Evolutionary conservation across 2,113 vertebrate genomes (phyloP).

Genomic region (Nothoprocta perdicaria): DNA sequence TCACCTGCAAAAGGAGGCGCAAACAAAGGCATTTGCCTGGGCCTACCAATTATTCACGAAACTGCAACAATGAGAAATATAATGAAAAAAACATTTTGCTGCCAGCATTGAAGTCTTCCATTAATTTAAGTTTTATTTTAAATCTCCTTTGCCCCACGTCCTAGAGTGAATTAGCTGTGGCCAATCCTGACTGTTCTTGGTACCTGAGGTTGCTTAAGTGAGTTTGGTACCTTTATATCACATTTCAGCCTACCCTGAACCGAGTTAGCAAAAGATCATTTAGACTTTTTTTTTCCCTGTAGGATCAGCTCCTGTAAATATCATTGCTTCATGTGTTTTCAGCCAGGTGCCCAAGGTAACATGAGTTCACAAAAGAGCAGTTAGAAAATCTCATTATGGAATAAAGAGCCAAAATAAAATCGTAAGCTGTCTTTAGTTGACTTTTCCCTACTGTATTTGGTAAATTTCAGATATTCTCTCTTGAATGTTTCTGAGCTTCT

Average conservation of each 20-base stretch:
- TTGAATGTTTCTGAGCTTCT: neutral
- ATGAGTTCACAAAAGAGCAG: neutral
- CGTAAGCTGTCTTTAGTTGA: neutral
- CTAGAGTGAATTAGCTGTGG: neutral
- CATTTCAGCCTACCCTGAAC: neutral
- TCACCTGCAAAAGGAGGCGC: neutral
- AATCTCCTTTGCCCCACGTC: neutral
- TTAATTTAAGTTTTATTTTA: neutral
- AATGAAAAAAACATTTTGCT: neutral
- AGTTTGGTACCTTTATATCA: neutral
- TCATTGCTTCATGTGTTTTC: neutral
- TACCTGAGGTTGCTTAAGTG: neutral
- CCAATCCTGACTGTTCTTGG: neutral
- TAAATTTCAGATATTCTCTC: neutral
- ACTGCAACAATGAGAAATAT: neutral
- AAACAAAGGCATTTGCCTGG: neutral
- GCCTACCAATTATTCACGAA: neutral
- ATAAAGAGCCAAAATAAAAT: neutral
- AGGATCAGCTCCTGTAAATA: neutral
- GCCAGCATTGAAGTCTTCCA: neutral
- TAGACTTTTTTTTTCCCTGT: neutral
- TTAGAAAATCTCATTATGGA: neutral
- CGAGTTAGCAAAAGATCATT: slow-evolving; percentile 2
- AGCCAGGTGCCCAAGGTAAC: neutral
- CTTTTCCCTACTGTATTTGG: neutral